Conservation (phyloP, 2,888 invertebrate genomes). For the Cetonia aurata region DNA sequence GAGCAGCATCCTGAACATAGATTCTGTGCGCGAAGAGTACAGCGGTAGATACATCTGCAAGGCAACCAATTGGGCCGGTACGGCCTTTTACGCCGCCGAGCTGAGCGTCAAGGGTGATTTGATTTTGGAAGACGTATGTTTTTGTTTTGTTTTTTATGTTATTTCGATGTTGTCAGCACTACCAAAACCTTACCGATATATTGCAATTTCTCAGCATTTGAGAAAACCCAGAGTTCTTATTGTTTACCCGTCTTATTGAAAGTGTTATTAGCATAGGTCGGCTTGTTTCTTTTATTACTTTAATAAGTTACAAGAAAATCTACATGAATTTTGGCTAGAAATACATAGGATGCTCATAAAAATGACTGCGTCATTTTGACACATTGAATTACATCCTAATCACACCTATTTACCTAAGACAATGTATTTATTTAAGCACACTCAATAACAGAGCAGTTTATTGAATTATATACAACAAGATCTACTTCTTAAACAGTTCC, state of each 20-base stretch:
- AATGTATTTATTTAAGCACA: too few species aligned
- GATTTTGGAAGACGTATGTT: slow-evolving; percentile 23
- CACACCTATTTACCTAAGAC: too few species aligned
- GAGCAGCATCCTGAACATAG: slow-evolving; percentile 77
- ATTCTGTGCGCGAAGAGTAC: slow-evolving; percentile 79
- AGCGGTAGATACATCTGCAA: slow-evolving; percentile 82
- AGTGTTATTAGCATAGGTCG: too few species aligned
- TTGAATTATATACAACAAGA: too few species aligned
- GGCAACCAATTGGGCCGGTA: slow-evolving; percentile 77
- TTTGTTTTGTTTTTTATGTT: slow-evolving; percentile 11
- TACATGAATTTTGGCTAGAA: too few species aligned
- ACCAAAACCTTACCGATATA: slow-evolving; percentile 64
- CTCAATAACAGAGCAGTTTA: too few species aligned
- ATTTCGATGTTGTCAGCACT: slow-evolving; percentile 67
- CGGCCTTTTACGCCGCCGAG: slow-evolving; percentile 74
- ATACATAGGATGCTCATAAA: too few species aligned
- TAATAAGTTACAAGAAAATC: too few species aligned
- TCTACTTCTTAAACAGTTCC: slow-evolving; percentile 68
- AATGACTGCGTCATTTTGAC: too few species aligned
- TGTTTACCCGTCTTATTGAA: too few species aligned
- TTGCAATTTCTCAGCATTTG: slow-evolving; percentile 73
- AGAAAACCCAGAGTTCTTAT: neutral
- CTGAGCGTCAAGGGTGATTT: slow-evolving; percentile 79
- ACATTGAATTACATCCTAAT: too few species aligned
- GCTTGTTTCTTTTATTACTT: too few species aligned